These are phyloP conservation scores for Melanargia galathea DNA, from an alignment of 2,888 invertebrate genomes.

Conservation along the genomic window DNA sequence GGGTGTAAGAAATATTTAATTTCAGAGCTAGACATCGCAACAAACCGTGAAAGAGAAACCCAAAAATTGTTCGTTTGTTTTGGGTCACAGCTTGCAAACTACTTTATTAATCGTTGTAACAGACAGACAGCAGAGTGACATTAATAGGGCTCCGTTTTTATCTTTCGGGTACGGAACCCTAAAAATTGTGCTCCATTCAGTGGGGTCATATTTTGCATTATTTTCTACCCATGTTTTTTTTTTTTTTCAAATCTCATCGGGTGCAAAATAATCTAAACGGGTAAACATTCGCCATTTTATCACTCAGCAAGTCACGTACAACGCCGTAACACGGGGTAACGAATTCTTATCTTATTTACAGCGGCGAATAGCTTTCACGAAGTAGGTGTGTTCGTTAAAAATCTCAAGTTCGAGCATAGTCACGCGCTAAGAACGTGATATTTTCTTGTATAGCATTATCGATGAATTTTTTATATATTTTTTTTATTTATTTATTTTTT, in stretches of 20 bases:
- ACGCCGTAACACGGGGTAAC: slow-evolving; percentile 52
- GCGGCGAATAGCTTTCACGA: slow-evolving; percentile 71
- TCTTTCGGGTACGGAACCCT: no score
- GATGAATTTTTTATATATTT: not conserved
- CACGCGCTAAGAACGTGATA: slow-evolving; percentile 34
- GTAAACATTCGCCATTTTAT: slow-evolving; percentile 13
- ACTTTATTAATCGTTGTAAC: no score
- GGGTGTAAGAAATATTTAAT: no score
- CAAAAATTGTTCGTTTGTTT: no score
- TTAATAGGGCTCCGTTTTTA: no score
- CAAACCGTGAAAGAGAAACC: no score
- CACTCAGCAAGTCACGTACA: slow-evolving; percentile 21
- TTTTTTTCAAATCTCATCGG: not conserved
- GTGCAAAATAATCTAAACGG: slow-evolving; percentile 5
- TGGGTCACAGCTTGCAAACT: no score
- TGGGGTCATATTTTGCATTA: not conserved
- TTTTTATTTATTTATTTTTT: not conserved
- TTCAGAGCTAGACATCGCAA: no score
- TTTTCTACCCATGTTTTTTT: not conserved
- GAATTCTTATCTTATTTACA: slow-evolving; percentile 72
- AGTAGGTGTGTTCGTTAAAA: slow-evolving; percentile 45
- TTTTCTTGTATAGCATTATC: not conserved
- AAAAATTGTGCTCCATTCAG: no score
- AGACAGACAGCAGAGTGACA: no score
- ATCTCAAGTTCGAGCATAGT: slow-evolving; percentile 35